A percentile compares a stretch with the other conserved stretches of the same genome.
Conservation (phyloP, 1,140 invertebrate genomes). For the Lasioglossum albipes region DNA sequence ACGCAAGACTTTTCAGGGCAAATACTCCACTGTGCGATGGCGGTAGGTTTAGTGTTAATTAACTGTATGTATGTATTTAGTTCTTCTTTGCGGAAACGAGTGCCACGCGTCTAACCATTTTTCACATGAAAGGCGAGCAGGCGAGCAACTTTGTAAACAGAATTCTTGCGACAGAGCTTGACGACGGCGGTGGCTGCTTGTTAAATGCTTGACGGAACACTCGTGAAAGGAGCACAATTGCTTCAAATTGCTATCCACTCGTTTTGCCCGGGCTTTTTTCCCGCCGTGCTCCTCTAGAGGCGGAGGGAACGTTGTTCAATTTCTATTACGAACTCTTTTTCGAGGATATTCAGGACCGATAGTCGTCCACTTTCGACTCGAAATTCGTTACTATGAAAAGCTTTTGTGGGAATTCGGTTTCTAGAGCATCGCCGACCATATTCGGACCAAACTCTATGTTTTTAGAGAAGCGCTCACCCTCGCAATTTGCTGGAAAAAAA, state of each 20-base stretch:
- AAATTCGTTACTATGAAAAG: background rate
- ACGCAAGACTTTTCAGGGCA: no score
- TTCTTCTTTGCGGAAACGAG: background rate
- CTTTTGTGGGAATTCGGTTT: background rate
- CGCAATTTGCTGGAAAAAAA: background rate
- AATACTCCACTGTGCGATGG: no score
- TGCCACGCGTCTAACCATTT: background rate
- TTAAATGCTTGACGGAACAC: conserved; percentile 11
- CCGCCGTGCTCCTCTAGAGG: background rate
- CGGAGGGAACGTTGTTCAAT: background rate
- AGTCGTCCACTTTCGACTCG: background rate
- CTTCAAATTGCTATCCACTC: conserved; percentile 5
- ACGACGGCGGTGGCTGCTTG: background rate
- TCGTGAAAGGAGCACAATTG: conserved; percentile 6
- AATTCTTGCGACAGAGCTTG: background rate
- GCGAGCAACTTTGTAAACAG: conserved; percentile 21
- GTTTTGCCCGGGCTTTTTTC: background rate
- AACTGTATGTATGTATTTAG: conserved; percentile 1
- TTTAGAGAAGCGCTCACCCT: background rate
- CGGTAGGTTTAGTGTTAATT: background rate
- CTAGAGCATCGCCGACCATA: background rate
- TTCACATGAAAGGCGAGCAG: background rate
- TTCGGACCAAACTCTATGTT: background rate
- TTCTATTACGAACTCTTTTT: conserved; percentile 2
- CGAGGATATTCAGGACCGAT: background rate